Conservation (phyloP, 2,113 vertebrate species). For the Coptodon bakossiorum region DNA sequence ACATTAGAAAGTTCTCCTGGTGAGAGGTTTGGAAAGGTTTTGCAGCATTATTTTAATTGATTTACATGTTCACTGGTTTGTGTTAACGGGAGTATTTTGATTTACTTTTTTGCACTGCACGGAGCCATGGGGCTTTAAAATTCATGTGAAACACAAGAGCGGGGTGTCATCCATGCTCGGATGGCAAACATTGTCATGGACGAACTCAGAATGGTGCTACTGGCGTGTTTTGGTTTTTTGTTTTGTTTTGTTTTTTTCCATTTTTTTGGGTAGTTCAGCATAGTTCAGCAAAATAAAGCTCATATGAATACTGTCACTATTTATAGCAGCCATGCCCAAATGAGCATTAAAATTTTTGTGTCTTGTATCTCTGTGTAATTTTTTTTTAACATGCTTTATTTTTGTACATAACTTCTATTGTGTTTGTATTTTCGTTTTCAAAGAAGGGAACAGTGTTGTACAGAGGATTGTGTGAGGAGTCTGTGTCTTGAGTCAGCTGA, state of each 20-base stretch:
- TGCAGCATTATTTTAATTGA: conserved; percentile 36
- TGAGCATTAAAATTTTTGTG: conserved; percentile 33
- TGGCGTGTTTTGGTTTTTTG: background rate
- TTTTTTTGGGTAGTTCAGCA: background rate
- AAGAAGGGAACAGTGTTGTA: conserved; percentile 63
- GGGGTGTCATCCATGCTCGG: background rate
- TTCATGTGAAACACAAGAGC: conserved; percentile 21
- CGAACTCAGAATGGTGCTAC: conserved; percentile 39
- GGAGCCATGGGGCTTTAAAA: conserved; percentile 27
- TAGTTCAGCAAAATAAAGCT: conserved; percentile 9
- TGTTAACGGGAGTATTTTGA: background rate
- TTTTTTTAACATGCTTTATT: conserved; percentile 46
- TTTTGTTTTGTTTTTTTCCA: background rate
- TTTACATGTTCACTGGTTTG: conserved; percentile 17
- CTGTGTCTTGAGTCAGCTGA: conserved; percentile 44
- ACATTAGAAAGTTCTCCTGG: conserved; percentile 39
- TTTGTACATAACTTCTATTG: conserved; percentile 56
- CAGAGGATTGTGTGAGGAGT: conserved; percentile 38
- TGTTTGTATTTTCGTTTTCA: conserved; percentile 34
- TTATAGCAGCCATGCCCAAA: conserved; percentile 30
- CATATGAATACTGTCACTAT: conserved; percentile 23
- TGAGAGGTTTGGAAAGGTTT: conserved; percentile 43
- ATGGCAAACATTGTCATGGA: background rate
- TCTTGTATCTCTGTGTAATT: conserved; percentile 1
- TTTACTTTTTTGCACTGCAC: conserved; percentile 49